phyloP scores from a whole-genome alignment of 2,797 vertebrate species.

The Gallinago nigripennis region DNA sequence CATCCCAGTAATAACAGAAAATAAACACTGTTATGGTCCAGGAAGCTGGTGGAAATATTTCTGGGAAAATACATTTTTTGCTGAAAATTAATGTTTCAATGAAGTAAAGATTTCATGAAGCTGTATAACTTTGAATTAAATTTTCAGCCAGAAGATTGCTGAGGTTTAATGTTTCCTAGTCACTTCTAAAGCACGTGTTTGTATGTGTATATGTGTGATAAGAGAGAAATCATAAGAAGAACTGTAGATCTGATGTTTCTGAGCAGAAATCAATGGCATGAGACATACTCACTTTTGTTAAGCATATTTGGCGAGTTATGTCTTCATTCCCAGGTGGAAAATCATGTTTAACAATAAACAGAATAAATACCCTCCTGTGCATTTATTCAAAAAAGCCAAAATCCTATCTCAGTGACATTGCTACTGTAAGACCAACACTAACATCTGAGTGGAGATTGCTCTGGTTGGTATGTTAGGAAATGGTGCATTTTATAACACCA shows the following conservation, averaged over 20 bases:
- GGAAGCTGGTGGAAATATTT: neutral
- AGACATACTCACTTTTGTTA: neutral
- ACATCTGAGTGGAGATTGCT: neutral
- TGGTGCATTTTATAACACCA: neutral
- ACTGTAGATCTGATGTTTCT: neutral
- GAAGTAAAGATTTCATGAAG: neutral
- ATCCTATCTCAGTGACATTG: neutral
- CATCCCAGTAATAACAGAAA: neutral
- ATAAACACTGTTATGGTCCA: neutral
- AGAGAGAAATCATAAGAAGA: neutral
- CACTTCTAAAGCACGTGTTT: neutral
- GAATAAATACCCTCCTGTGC: neutral
- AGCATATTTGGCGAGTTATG: neutral
- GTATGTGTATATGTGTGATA: fast-evolving
- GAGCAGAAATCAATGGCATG: neutral
- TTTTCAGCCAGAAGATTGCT: neutral
- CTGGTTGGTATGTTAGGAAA: neutral
- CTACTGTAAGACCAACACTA: neutral
- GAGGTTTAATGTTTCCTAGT: neutral
- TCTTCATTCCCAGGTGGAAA: neutral
- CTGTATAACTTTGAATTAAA: neutral
- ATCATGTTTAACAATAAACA: neutral
- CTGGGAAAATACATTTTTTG: neutral
- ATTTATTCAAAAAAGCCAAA: neutral
- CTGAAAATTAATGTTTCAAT: neutral